These are phyloP conservation scores for Columbina picui DNA, from an alignment of 2,113 vertebrate species.

Conservation along the genomic window DNA sequence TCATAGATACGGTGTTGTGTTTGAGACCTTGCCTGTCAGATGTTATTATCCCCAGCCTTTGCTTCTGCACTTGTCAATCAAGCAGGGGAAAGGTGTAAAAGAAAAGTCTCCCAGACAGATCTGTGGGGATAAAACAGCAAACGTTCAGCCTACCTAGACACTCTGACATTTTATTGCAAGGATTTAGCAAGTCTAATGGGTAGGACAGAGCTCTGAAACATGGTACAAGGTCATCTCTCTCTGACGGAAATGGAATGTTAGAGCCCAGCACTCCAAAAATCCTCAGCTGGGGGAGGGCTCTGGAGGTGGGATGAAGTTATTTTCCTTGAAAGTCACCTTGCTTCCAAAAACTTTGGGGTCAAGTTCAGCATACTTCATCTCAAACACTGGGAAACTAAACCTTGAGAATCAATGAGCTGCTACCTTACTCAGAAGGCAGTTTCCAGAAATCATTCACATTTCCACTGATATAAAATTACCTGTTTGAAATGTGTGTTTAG, in stretches of 20 bases:
- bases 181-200: neutral
- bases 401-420: neutral
- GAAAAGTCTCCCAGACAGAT: neutral
- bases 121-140: neutral
- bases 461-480: neutral
- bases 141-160: neutral
- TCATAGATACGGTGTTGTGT: accelerated
- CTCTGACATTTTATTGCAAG: neutral
- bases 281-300: neutral
- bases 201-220: neutral
- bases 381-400: neutral
- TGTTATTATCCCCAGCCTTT: neutral
- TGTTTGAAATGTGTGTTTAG: neutral
- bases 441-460: neutral
- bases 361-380: neutral
- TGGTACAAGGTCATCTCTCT: neutral
- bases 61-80: neutral
- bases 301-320: neutral
- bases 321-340: neutral
- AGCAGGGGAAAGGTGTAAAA: neutral
- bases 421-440: accelerated
- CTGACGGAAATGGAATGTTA: neutral
- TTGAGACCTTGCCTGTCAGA: neutral
- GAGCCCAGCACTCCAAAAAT: neutral
- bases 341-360: neutral